A percentile compares a stretch with the other conserved stretches of the same genome.
Evolutionary conservation across 2,797 vertebrate genomes (phyloP).

Genomic region (Megaceryle alcyon): DNA sequence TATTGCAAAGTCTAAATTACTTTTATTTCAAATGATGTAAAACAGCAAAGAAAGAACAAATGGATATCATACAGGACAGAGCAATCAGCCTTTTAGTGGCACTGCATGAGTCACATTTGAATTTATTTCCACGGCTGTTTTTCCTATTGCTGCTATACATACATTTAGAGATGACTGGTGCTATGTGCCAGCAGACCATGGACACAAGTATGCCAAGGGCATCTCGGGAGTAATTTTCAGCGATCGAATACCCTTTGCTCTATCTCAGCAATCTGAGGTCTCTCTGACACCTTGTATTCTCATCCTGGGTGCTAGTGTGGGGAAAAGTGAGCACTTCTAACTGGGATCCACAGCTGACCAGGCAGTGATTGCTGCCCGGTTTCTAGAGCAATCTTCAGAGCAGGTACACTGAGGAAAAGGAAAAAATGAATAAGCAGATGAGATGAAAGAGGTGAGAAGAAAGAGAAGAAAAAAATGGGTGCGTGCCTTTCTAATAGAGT

Average conservation of each 20-base stretch:
- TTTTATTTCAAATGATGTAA: conserved; percentile 31
- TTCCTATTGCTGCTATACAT: background rate
- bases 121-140: background rate
- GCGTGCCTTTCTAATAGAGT: background rate
- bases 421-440: background rate
- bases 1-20: conserved; percentile 15
- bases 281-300: background rate
- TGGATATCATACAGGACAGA: background rate
- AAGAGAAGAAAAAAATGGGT: background rate
- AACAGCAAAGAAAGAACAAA: conserved; percentile 32
- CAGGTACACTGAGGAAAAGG: background rate
- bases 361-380: background rate
- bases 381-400: background rate
- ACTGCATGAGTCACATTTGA: background rate
- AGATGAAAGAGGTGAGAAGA: background rate
- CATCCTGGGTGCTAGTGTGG: background rate
- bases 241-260: background rate
- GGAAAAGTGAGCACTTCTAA: background rate
- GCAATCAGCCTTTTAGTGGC: background rate
- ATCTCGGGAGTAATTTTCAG: background rate
- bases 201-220: background rate
- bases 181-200: background rate
- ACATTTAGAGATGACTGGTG: background rate
- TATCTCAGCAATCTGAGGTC: background rate
- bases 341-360: background rate